Conservation (phyloP, 2,797 vertebrate genomes). For the Rhinophrynus dorsalis region DNA sequence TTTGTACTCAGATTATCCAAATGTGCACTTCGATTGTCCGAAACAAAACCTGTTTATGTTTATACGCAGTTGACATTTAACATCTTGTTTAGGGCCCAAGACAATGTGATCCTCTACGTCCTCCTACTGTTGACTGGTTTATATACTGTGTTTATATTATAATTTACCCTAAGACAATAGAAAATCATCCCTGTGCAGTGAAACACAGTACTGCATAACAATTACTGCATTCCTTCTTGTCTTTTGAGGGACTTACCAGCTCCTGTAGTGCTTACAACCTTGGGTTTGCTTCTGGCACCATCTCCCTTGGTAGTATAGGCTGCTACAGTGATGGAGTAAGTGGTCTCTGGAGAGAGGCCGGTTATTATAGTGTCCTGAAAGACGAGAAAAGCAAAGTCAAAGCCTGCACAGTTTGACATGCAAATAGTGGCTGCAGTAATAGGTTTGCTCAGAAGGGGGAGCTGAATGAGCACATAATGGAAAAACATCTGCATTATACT, state of each 20-base stretch:
- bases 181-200: too few species aligned
- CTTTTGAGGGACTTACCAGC: slow-evolving; percentile 77
- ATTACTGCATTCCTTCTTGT: neutral
- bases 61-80: too few species aligned
- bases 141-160: too few species aligned
- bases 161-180: too few species aligned
- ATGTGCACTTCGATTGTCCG: too few species aligned
- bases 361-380: slow-evolving; percentile 83
- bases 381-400: neutral
- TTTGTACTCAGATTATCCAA: too few species aligned
- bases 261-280: slow-evolving; percentile 86
- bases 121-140: too few species aligned
- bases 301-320: slow-evolving; percentile 94
- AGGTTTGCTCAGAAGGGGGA: slow-evolving; percentile 20
- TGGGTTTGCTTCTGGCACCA: slow-evolving; percentile 91
- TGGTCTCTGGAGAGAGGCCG: slow-evolving; percentile 88
- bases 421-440: neutral
- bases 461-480: neutral
- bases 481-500: neutral
- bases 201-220: too few species aligned
- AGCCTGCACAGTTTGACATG: neutral
- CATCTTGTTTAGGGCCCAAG: too few species aligned
- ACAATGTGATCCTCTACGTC: too few species aligned
- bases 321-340: slow-evolving; percentile 89
- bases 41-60: too few species aligned